Base-by-base conservation (phyloP, 2,888 invertebrate genomes). In the Gari tellinella region DNA sequence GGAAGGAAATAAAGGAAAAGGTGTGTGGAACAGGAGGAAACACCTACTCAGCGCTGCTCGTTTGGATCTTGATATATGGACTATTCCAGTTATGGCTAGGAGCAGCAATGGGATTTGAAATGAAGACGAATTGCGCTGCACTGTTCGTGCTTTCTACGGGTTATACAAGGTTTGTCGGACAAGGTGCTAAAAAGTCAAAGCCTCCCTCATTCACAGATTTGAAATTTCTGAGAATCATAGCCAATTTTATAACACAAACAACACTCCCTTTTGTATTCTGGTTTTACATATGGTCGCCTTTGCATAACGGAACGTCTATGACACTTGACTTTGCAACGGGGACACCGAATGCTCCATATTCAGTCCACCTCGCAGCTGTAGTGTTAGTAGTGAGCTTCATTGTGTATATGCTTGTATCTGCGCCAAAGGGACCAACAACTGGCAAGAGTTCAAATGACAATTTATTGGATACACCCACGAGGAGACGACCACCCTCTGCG, bases 31-130 rank as follows among this genome's bases (percentile, higher is more conserved):
- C 69, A n/a, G 74, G 79, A 25, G 73, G 79, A 23, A 19, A 26
- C 12, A 68, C 72, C 68, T 67, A 72, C 19, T 31, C 53, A 15
- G 52, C 43, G 14, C 49, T 79, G 1, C 57, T 56, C 10, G 14
- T 65, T 25, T 75, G 74, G 79, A 64, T 56, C 19, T 31, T 70
- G 19, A 58, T 49, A 19, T 57, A 58, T 15, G 57, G 57, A 14
- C 19, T 56, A 5, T 31, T 26, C 17, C 56, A 62, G 45, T 8
- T 62, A 0, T 60, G 45, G 45, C 4, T 31, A 15, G 38, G 38
- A 25, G 10, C 37, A 23, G n/a, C 37, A 23, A 12, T 37, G 12
- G 25, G 31, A 12, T 60, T 31, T 26, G 17, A 45, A 15, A 5
- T 53, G 38, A 26, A 26, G 15, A 26, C 26, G 17, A 41, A n/a